Evolutionary conservation across 1,140 invertebrate genomes (phyloP).

Genomic region (Anthonomus grandis): DNA sequence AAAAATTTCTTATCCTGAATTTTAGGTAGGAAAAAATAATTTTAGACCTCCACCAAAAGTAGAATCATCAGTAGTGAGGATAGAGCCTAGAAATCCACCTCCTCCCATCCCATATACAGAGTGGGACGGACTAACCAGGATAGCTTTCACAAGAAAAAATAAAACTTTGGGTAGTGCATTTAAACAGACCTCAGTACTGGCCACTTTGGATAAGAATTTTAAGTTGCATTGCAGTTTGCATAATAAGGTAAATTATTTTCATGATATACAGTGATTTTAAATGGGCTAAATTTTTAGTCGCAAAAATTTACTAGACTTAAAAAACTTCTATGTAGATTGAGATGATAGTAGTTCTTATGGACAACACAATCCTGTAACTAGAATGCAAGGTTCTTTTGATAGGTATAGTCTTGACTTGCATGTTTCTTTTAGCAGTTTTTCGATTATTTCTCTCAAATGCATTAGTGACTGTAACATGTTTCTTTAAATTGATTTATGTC

Average conservation of each 20-base stretch:
- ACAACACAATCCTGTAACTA: too few species aligned
- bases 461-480: too few species aligned
- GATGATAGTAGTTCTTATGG: not conserved
- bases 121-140: constrained; percentile 96
- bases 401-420: too few species aligned
- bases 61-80: constrained; percentile 96
- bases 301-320: too few species aligned
- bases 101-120: constrained; percentile 89
- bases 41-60: constrained; percentile 98
- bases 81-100: constrained; percentile 95
- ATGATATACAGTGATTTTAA: too few species aligned
- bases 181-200: constrained; percentile 74
- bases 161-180: constrained; percentile 77
- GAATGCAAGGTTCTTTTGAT: too few species aligned
- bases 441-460: too few species aligned
- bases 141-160: constrained; percentile 94
- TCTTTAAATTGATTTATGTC: too few species aligned
- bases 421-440: too few species aligned
- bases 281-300: too few species aligned
- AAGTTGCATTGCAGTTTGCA: constrained; percentile 80
- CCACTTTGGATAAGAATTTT: constrained; percentile 91
- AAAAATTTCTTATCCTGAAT: too few species aligned
- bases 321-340: not conserved
- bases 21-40: constrained; percentile 94
- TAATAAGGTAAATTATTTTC: constrained; percentile 71